Evolutionary conservation across 2,113 vertebrate species (phyloP).

Genomic region (Oryzias curvinotus): DNA sequence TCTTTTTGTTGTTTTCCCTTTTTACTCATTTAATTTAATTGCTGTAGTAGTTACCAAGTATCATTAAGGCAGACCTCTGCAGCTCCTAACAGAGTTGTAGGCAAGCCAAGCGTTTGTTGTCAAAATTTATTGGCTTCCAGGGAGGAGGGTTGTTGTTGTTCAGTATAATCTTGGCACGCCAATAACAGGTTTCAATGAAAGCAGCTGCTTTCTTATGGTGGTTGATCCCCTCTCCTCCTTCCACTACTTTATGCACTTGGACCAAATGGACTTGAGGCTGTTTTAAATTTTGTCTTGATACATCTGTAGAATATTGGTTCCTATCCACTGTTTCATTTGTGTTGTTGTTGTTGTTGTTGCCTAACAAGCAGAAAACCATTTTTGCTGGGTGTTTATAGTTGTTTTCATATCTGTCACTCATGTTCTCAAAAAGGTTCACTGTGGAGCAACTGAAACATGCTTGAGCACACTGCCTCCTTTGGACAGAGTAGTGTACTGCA

Average conservation of each 20-base stretch:
- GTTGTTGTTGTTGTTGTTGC: background rate
- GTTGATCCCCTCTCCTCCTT: conserved; percentile 38
- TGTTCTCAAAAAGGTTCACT: conserved; percentile 37
- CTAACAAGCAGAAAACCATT: background rate
- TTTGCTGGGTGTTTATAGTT: background rate
- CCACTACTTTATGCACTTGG: conserved; percentile 28
- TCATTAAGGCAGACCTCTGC: conserved; percentile 65
- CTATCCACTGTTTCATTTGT: background rate
- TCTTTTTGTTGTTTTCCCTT: conserved; percentile 28
- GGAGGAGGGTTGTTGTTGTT: conserved; percentile 71
- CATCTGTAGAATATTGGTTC: background rate
- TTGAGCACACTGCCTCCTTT: conserved; percentile 74
- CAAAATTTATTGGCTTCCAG: conserved; percentile 66
- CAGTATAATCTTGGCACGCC: conserved; percentile 73
- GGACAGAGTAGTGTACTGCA: conserved; percentile 43
- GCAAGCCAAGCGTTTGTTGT: conserved; percentile 75
- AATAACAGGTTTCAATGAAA: conserved; percentile 72
- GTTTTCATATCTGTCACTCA: background rate
- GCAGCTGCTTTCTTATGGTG: conserved; percentile 69
- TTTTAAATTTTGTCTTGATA: conserved; percentile 10
- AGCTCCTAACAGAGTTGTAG: conserved; percentile 62
- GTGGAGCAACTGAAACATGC: background rate
- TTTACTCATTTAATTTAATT: conserved; percentile 61
- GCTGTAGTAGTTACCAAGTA: conserved; percentile 71
- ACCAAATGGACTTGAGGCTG: conserved; percentile 27